A percentile compares a stretch with the other conserved stretches of the same genome.
Evolutionary conservation across 2,797 vertebrate genomes (phyloP).

Genomic region (Onychomys torridus): DNA sequence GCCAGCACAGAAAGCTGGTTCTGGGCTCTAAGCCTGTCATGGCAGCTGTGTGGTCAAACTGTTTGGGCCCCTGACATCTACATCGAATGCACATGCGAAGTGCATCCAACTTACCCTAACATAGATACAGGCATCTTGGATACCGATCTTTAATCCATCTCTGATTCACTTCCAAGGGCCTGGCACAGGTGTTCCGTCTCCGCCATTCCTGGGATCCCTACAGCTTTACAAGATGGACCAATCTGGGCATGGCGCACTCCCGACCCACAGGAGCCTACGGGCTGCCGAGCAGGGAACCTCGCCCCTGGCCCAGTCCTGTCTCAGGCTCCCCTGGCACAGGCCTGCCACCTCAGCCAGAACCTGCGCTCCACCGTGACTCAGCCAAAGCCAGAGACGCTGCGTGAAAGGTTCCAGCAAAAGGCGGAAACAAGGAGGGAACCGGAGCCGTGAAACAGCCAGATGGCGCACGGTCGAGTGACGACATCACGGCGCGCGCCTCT

Average conservation of each 20-base stretch:
- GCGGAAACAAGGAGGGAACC: rapidly evolving
- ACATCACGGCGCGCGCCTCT: background rate
- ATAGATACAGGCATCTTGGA: background rate
- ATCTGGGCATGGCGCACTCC: too few relatives aligned
- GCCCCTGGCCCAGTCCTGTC: background rate
- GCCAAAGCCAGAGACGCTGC: background rate
- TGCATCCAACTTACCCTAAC: too few relatives aligned
- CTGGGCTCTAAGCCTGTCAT: too few relatives aligned
- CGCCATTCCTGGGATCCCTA: background rate
- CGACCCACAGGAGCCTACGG: background rate
- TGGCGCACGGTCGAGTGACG: rapidly evolving
- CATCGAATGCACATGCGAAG: background rate
- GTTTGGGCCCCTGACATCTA: background rate
- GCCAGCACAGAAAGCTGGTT: too few relatives aligned
- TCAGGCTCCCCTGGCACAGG: background rate
- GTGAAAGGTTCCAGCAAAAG: background rate
- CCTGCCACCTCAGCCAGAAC: rapidly evolving
- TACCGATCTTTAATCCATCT: background rate
- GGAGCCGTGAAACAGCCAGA: rapidly evolving
- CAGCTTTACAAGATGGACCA: background rate
- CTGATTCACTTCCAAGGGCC: background rate
- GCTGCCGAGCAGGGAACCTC: too few relatives aligned
- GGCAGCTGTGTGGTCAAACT: too few relatives aligned
- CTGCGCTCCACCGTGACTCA: constrained; percentile 68
- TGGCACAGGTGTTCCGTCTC: too few relatives aligned